Conservation (phyloP, 2,797 vertebrate genomes). For the Chromis chromis region DNA sequence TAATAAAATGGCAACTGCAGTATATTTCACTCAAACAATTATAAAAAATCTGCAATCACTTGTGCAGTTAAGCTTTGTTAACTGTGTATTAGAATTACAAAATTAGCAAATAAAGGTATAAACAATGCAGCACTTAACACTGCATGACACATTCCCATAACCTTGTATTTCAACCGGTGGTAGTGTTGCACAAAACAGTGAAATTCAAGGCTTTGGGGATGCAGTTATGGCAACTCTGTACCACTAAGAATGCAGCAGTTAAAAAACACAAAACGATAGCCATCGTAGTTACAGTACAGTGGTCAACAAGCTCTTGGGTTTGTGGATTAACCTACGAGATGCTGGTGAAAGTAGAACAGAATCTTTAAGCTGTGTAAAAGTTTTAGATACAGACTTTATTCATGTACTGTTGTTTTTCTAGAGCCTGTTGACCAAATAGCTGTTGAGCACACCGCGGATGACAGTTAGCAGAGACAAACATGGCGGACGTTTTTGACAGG, state of each 20-base stretch:
- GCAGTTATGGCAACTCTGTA: constrained; percentile 12
- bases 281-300: constrained; percentile 51
- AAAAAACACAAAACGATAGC: constrained; percentile 31
- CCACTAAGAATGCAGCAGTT: constrained; percentile 43
- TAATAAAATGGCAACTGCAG: constrained; percentile 47
- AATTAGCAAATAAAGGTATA: constrained; percentile 18
- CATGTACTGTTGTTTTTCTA: background rate
- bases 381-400: background rate
- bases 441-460: constrained; percentile 69
- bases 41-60: constrained; percentile 17
- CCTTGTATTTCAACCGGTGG: constrained; percentile 59
- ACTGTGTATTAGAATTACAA: constrained; percentile 30
- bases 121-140: constrained; percentile 39
- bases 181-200: constrained; percentile 15
- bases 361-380: background rate
- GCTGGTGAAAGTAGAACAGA: background rate
- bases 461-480: constrained; percentile 76
- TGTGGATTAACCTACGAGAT: constrained; percentile 6
- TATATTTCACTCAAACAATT: constrained; percentile 4
- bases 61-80: constrained; percentile 22
- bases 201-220: constrained; percentile 72
- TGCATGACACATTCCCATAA: constrained; percentile 56
- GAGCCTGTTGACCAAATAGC: constrained; percentile 81
- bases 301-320: constrained; percentile 80
- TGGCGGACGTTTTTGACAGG: constrained; percentile 69